Base-by-base conservation (phyloP, 2,888 invertebrate genomes). In the Dicycla oo region DNA sequence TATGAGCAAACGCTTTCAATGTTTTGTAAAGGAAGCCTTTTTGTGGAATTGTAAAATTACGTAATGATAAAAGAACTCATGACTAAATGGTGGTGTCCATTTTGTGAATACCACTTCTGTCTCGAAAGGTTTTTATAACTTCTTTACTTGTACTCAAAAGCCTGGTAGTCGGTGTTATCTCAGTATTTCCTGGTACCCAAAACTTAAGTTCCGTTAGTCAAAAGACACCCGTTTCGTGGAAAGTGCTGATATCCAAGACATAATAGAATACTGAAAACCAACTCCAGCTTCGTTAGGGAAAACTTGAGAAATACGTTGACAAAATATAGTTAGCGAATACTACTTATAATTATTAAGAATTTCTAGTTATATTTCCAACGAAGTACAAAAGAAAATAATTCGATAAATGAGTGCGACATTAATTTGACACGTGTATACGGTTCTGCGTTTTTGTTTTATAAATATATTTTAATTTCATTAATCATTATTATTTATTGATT, bases 321-420 rank as follows among this genome's bases (percentile, higher is more conserved):
- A 40, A 73, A 58, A n/a, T 13, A 53, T 6, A 26, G 4, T n/a
- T 51, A 34, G 7, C 20, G 11, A 11, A 3, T 30, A n/a, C 1
- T n/a, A 47, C 8, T 23, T 11, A 10, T 18, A 10, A 18, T 26
- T 38, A 20, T 13, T 40, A 20, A 13, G 1, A n/a, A 26, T 47
- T 30, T 30, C 10, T 40, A 34, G 30, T 11, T 20, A 70, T 11
- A 30, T 38, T 47, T 34, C 13, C n/a, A 60, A 49, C 11, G n/a
- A 49, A 45, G 3, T 1, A 10, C 5, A 20, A 0, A 26, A 30
- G 20, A 40, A 57, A 57, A 30, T 51, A 20, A 49, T 62, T 49
- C 62, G 8, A 51, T 23, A 3, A 61, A 69, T 60, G 30, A 68
- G 60, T 63, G 34, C 11, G n/a, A n/a, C n/a, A n/a, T n/a, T n/a